These are phyloP conservation scores for Ditylenchus dipsaci DNA, from an alignment of 1,140 invertebrate species.

Conservation along the genomic window DNA sequence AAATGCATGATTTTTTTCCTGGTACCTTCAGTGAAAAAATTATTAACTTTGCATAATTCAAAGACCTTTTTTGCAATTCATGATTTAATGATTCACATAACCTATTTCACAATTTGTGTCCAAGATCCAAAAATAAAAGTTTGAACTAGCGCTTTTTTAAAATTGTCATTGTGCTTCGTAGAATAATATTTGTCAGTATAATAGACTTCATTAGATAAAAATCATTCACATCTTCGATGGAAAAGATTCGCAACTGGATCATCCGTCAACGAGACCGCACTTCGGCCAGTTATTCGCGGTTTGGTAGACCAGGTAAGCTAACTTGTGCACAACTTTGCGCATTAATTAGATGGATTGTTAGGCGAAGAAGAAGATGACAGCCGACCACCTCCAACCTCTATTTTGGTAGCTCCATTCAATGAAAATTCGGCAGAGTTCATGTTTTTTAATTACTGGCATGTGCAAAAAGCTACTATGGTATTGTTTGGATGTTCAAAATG, in stretches of 20 bases:
- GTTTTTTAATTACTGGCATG: conserved; percentile 42
- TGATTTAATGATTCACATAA: no score
- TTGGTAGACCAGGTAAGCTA: conserved; percentile 33
- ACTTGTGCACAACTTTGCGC: neutral
- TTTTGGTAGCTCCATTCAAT: conserved; percentile 50
- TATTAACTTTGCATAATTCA: no score
- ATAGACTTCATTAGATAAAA: no score
- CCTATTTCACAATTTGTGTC: no score
- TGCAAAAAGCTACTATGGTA: conserved; percentile 47
- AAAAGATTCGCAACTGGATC: conserved; percentile 36
- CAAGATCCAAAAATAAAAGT: no score
- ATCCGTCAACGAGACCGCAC: conserved; percentile 39
- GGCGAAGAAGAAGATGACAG: conserved; percentile 46
- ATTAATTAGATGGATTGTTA: conserved; percentile 4
- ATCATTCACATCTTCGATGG: conserved; percentile 13
- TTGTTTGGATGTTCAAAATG: conserved; percentile 15
- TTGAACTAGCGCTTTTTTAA: no score
- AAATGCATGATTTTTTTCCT: no score
- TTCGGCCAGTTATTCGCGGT: conserved; percentile 36
- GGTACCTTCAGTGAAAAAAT: no score
- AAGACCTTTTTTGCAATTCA: no score
- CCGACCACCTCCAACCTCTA: conserved; percentile 44
- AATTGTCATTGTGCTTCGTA: no score
- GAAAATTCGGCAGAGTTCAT: conserved; percentile 45
- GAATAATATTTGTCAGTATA: no score